A percentile compares a stretch with the other conserved stretches of the same genome.
Evolutionary conservation across 2,113 vertebrate genomes (phyloP).

Genomic region (Petrocephalus microphthalmus): DNA sequence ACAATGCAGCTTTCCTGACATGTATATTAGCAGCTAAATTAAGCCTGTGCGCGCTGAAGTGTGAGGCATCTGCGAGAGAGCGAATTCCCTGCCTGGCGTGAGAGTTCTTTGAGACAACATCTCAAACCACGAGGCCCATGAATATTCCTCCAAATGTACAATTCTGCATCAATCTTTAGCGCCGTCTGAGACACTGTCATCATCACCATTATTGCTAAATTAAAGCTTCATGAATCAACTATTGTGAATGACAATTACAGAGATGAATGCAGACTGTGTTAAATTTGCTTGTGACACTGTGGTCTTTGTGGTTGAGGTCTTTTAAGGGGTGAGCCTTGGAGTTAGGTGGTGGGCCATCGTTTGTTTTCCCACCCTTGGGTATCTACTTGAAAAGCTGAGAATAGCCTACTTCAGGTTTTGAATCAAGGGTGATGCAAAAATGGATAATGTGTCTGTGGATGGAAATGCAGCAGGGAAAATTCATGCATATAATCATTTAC

Average conservation of each 20-base stretch:
- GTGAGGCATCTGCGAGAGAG: neutral
- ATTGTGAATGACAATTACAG: slow-evolving; percentile 26
- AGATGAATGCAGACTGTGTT: slow-evolving; percentile 5
- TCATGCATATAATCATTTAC: neutral
- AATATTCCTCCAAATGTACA: neutral
- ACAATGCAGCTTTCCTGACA: neutral
- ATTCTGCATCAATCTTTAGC: neutral
- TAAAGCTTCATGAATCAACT: slow-evolving; percentile 26
- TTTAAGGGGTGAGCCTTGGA: neutral
- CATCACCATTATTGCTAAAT: slow-evolving; percentile 22
- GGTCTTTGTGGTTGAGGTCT: neutral
- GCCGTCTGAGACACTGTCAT: slow-evolving; percentile 17
- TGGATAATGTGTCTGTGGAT: neutral
- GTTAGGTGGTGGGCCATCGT: neutral
- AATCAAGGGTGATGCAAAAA: neutral
- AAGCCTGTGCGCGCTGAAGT: neutral
- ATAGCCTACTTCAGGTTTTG: neutral
- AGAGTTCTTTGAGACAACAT: neutral
- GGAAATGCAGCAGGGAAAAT: neutral
- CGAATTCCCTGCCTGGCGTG: neutral
- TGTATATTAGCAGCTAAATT: neutral
- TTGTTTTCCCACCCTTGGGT: neutral
- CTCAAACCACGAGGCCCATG: neutral
- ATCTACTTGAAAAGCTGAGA: neutral
- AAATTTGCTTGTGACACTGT: neutral